Percentiles rank a stretch among this genome's conserved stretches.
Evolutionary conservation across 2,797 vertebrate genomes (phyloP).

Genomic region (Columba guinea): DNA sequence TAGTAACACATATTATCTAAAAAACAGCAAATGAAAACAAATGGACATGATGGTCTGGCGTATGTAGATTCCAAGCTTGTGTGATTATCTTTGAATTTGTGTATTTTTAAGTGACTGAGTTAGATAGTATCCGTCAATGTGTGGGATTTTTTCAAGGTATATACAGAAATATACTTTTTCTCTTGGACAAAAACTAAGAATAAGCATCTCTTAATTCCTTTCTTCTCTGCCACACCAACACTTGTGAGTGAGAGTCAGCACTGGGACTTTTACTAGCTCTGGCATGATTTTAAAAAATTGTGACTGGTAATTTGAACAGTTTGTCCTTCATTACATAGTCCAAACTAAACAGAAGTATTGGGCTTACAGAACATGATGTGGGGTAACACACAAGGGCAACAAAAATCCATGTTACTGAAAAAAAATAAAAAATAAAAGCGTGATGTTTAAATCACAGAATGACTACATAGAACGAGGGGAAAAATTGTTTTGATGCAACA

Average conservation of each 20-base stretch:
- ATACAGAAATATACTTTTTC: neutral
- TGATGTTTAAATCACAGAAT: neutral
- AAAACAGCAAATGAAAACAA: neutral
- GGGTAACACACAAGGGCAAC: neutral
- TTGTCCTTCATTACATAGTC: neutral
- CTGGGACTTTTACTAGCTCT: neutral
- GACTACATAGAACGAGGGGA: neutral
- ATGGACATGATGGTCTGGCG: neutral
- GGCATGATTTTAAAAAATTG: neutral
- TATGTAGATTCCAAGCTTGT: neutral
- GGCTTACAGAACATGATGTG: neutral
- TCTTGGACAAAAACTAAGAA: neutral
- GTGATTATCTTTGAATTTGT: neutral
- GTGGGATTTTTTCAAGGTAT: rapidly evolving
- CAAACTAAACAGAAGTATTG: neutral
- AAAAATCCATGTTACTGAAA: neutral
- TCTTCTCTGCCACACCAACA: neutral
- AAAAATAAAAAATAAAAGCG: neutral
- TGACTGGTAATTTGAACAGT: neutral
- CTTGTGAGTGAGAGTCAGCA: neutral
- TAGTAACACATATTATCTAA: neutral
- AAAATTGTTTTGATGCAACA: neutral
- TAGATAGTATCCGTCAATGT: neutral
- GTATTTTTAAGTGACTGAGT: neutral
- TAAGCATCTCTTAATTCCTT: neutral